Evolutionary conservation across 2,113 vertebrate species (phyloP).

Genomic region (Thalassoma bifasciatum): DNA sequence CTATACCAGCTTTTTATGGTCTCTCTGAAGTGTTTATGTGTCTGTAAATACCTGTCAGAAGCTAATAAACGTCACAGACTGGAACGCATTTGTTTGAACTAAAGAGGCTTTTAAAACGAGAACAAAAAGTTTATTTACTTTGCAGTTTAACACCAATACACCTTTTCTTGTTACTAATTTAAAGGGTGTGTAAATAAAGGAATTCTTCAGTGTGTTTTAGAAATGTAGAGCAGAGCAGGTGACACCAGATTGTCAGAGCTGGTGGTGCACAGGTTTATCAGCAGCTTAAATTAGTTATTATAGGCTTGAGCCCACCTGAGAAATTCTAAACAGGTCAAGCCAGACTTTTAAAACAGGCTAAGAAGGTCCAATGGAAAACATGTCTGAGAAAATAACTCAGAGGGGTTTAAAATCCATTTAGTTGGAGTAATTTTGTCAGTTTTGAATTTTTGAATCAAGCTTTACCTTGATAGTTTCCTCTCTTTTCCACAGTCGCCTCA

Average conservation of each 20-base stretch:
- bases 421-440: too few relatives aligned
- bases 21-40: neutral
- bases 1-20: too few relatives aligned
- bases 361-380: slow-evolving; percentile 39
- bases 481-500: slow-evolving; percentile 88
- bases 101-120: neutral
- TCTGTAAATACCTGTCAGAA: neutral
- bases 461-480: neutral
- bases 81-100: slow-evolving; percentile 4
- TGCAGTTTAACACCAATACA: neutral
- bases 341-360: slow-evolving; percentile 35
- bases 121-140: neutral
- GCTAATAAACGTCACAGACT: neutral
- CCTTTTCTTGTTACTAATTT: neutral
- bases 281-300: slow-evolving; percentile 23
- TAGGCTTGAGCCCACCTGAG: slow-evolving; percentile 23
- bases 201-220: neutral
- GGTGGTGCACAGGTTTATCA: slow-evolving; percentile 27
- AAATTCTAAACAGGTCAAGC: slow-evolving; percentile 39
- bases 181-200: slow-evolving; percentile 3
- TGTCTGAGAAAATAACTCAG: slow-evolving; percentile 37
- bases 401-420: too few relatives aligned
- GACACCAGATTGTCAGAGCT: neutral
- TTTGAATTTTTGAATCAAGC: too few relatives aligned
- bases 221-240: neutral